These are phyloP conservation scores for Scelioninae gen. 1 DNA, from an alignment of 2,888 invertebrate genomes.

Conservation along the genomic window DNA sequence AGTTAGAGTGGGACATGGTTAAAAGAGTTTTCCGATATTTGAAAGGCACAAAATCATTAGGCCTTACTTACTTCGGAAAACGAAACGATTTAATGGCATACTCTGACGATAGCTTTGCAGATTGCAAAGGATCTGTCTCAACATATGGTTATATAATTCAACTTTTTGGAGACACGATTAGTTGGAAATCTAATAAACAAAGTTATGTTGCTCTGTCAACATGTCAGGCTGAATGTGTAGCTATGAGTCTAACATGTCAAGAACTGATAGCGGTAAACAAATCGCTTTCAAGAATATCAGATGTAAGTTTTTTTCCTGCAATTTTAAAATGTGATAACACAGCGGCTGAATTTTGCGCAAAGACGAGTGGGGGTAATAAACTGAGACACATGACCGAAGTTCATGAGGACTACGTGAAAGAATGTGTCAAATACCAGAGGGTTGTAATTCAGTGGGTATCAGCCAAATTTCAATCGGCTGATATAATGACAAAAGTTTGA, in stretches of 20 bases:
- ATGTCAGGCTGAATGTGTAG: conserved; percentile 44
- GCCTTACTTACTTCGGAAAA: conserved; percentile 7
- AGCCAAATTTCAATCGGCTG: neutral
- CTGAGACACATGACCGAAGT: conserved; percentile 23
- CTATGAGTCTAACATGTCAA: conserved; percentile 12
- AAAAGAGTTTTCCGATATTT: conserved; percentile 67
- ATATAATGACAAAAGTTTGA: neutral
- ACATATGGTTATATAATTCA: conserved; percentile 24
- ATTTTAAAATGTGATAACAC: neutral
- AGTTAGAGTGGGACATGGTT: conserved; percentile 20
- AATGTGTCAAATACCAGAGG: conserved; percentile 9
- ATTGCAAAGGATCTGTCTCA: conserved; percentile 19
- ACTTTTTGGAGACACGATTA: conserved; percentile 12
- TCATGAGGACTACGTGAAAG: conserved; percentile 3
- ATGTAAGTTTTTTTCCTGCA: neutral
- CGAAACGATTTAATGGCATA: conserved; percentile 42
- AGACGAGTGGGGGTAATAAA: conserved; percentile 1
- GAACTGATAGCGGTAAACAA: neutral
- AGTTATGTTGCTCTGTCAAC: conserved; percentile 35
- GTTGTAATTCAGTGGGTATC: conserved; percentile 4
- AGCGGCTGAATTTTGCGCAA: conserved; percentile 5
- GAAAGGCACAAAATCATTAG: conserved; percentile 5
- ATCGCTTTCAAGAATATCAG: neutral
- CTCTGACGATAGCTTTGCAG: conserved; percentile 43
- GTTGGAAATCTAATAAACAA: conserved; percentile 20